These are phyloP conservation scores for Dromas ardeola DNA, from an alignment of 2,113 vertebrate genomes.

Conservation along the genomic window DNA sequence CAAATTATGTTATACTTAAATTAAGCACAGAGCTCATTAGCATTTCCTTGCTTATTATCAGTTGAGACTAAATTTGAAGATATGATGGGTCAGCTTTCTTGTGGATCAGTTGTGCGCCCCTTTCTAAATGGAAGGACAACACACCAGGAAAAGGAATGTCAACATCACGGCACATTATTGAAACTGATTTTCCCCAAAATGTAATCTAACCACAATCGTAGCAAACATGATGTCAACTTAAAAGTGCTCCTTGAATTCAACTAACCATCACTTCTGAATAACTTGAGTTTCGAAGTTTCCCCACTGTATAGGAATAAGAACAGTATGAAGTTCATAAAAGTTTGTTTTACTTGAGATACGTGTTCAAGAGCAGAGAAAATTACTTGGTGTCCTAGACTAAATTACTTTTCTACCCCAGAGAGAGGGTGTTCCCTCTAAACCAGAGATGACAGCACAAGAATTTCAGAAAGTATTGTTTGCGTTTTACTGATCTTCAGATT, in stretches of 20 bases:
- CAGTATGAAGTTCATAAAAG: not conserved
- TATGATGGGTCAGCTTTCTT: not conserved
- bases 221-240: not conserved
- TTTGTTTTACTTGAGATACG: slow-evolving; percentile 7
- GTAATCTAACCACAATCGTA: not conserved
- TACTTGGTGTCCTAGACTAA: not conserved
- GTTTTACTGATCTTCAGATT: not conserved
- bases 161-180: fast-evolving
- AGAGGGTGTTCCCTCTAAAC: slow-evolving; percentile 44
- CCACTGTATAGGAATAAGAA: not conserved
- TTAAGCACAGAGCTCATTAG: not conserved
- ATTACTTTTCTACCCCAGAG: slow-evolving; percentile 36
- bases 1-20: not conserved
- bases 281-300: not conserved
- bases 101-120: not conserved
- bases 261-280: not conserved
- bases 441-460: not conserved
- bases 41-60: not conserved
- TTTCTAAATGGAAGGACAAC: not conserved
- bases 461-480: slow-evolving; percentile 20
- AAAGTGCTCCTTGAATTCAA: not conserved
- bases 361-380: not conserved
- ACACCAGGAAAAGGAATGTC: not conserved
- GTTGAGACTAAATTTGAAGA: not conserved
- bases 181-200: not conserved